These are phyloP conservation scores for Callaeas wilsoni DNA, from an alignment of 2,113 vertebrate genomes.

Conservation along the genomic window DNA sequence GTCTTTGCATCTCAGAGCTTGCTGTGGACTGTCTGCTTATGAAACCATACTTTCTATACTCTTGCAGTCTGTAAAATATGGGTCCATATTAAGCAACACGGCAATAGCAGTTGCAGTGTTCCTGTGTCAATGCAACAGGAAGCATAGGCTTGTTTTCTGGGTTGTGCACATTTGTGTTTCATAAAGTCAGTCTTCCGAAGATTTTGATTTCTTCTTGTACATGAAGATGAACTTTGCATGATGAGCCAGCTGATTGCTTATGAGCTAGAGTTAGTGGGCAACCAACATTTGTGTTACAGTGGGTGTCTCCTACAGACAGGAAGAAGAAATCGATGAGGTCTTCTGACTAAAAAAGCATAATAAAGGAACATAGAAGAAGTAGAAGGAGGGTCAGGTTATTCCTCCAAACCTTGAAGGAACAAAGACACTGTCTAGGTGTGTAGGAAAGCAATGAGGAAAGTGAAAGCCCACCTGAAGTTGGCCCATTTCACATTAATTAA, in stretches of 20 bases:
- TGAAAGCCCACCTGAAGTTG: not conserved
- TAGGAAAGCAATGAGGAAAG: not conserved
- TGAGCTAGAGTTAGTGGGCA: not conserved
- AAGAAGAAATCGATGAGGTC: not conserved
- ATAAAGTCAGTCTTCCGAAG: not conserved
- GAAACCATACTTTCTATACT: not conserved
- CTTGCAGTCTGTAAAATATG: not conserved
- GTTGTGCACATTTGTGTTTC: not conserved
- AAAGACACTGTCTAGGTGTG: not conserved
- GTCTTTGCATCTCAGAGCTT: not conserved
- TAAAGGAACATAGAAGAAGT: not conserved
- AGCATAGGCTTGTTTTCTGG: not conserved
- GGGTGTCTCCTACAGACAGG: not conserved
- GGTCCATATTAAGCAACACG: not conserved
- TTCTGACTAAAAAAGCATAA: not conserved
- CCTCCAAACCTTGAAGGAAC: not conserved
- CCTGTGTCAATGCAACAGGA: rapidly evolving
- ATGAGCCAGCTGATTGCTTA: not conserved
- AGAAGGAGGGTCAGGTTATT: not conserved
- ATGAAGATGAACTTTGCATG: not conserved
- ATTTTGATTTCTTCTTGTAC: not conserved
- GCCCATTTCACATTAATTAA: not conserved
- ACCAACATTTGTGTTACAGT: not conserved
- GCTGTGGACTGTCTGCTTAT: not conserved
- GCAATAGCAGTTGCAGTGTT: not conserved